Percentiles rank a stretch among this genome's conserved stretches.
phyloP scores from a whole-genome alignment of 35 echinoderm and acorn worm species.

The Holothuria glaberrima region DNA sequence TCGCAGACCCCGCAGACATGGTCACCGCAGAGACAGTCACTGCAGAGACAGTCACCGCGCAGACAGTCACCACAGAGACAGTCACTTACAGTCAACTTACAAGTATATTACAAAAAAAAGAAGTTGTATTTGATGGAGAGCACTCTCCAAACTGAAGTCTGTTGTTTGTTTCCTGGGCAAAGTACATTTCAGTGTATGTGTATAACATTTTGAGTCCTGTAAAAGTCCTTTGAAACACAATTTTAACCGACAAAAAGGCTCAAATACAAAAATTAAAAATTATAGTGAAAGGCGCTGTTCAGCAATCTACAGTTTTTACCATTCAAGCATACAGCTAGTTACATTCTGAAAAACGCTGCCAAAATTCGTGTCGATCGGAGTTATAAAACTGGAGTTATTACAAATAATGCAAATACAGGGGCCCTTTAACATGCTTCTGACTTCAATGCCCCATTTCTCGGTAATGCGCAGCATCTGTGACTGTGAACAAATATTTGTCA shows the following conservation, averaged over 20 bases:
- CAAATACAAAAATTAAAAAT: not conserved
- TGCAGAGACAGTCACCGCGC: no score
- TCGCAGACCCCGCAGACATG: no score
- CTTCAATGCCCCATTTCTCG: not conserved
- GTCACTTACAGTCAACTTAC: not conserved
- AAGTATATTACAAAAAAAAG: no score
- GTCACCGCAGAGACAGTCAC: not conserved
- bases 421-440: not conserved
- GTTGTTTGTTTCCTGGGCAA: not conserved
- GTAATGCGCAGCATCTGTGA: not conserved
- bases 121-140: not conserved
- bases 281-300: not conserved
- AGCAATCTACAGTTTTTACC: not conserved
- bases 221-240: no score
- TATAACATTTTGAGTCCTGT: constrained; percentile 15
- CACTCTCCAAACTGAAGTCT: not conserved
- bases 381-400: not conserved
- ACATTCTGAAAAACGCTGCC: not conserved
- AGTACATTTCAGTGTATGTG: constrained; percentile 5
- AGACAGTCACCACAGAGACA: not conserved
- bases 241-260: not conserved
- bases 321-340: not conserved
- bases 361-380: not conserved
- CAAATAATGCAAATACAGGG: not conserved
- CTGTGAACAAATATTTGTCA: no score